Evolutionary conservation across 2,888 invertebrate species (phyloP).

Genomic region (Synergus laeviventris): DNA sequence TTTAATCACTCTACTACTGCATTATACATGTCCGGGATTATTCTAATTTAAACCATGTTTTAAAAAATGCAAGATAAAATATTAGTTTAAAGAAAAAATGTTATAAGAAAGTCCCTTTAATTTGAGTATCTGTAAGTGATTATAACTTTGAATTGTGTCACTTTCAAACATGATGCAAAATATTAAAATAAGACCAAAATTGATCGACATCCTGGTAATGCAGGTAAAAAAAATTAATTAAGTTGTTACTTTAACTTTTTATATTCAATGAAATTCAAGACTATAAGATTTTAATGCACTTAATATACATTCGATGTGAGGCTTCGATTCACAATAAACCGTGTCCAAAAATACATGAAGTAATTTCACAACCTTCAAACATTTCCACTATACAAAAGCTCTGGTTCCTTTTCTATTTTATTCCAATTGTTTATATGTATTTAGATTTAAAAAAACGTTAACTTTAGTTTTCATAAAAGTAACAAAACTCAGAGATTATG

Average conservation of each 20-base stretch:
- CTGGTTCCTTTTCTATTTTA: not conserved
- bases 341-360: not conserved
- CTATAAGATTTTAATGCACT: not conserved
- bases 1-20: constrained; percentile 6
- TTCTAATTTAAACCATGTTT: not conserved
- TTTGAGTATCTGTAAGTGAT: not conserved
- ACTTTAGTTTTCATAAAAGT: not conserved
- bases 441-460: not conserved
- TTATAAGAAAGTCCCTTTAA: not conserved
- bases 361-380: not conserved
- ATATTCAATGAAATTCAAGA: not conserved
- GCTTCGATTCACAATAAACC: not conserved
- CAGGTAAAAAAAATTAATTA: not conserved
- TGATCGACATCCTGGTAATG: not conserved
- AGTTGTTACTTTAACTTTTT: not conserved
- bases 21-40: not conserved
- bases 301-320: not conserved
- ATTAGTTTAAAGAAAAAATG: not conserved
- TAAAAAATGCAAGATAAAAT: not conserved
- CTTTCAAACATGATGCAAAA: no score
- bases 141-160: no score
- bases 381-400: not conserved
- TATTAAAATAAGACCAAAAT: not conserved
- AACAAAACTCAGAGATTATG: not conserved
- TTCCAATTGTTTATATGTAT: not conserved